Conservation (phyloP, 2,888 invertebrate species). For the Trichopria drosophilae region DNA sequence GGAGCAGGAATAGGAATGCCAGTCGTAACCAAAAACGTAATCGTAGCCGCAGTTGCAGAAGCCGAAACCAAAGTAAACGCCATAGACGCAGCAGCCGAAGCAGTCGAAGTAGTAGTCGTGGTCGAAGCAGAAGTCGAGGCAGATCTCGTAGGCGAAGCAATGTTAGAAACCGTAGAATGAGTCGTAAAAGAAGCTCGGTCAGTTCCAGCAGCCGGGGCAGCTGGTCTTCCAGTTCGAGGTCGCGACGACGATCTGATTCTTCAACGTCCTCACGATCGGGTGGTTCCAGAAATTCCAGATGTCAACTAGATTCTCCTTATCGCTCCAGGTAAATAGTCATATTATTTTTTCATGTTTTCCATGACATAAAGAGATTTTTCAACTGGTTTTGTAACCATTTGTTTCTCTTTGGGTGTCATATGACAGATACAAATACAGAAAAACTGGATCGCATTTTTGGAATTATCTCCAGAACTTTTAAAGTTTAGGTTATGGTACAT, state of each 20-base stretch:
- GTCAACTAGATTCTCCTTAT: too few relatives aligned
- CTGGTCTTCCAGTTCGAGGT: conserved; percentile 50
- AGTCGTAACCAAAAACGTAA: conserved; percentile 46
- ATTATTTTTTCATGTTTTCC: too few relatives aligned
- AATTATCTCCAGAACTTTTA: too few relatives aligned
- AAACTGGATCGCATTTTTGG: too few relatives aligned
- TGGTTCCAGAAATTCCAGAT: background rate
- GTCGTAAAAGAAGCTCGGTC: conserved; percentile 52
- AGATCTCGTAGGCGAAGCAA: conserved; percentile 34
- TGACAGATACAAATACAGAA: too few relatives aligned
- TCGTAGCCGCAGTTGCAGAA: conserved; percentile 7
- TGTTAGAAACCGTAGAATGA: conserved; percentile 42
- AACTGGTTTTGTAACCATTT: too few relatives aligned
- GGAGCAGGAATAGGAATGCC: conserved; percentile 22
- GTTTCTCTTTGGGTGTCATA: too few relatives aligned
- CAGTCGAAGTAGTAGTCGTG: conserved; percentile 52
- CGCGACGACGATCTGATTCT: too few relatives aligned
- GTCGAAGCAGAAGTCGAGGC: conserved; percentile 45
- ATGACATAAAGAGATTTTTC: too few relatives aligned
- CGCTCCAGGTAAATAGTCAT: too few relatives aligned
- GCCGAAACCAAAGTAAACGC: conserved; percentile 26
- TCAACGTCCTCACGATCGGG: too few relatives aligned
- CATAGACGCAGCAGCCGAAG: conserved; percentile 20
- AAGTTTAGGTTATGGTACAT: too few relatives aligned
- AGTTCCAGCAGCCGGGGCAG: conserved; percentile 52